Evolutionary conservation across 2,888 invertebrate genomes (phyloP).

Genomic region (Teinopalpus imperialis): DNA sequence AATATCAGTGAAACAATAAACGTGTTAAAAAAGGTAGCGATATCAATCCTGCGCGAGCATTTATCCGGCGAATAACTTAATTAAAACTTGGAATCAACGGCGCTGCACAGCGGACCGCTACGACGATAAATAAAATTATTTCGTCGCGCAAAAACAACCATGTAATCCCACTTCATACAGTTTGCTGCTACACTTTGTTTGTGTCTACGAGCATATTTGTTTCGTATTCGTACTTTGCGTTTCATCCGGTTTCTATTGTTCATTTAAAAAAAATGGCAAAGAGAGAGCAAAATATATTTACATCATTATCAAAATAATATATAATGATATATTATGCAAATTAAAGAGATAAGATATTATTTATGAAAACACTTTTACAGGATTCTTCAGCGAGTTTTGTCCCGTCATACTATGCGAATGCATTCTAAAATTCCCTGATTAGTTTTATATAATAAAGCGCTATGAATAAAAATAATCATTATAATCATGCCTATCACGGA

Average conservation of each 20-base stretch:
- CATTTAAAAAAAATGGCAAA: neutral
- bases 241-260: slow-evolving; percentile 5
- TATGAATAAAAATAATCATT: no score
- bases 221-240: slow-evolving; percentile 1
- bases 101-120: slow-evolving; percentile 48
- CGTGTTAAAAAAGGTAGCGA: slow-evolving; percentile 1
- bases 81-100: slow-evolving; percentile 65
- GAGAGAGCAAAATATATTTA: neutral
- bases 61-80: slow-evolving; percentile 70
- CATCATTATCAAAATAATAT: no score
- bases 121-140: slow-evolving; percentile 72
- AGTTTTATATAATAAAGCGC: slow-evolving; percentile 7
- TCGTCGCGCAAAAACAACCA: slow-evolving; percentile 40
- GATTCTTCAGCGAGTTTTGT: neutral
- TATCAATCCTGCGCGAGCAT: slow-evolving; percentile 42
- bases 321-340: no score
- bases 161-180: slow-evolving; percentile 19
- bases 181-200: slow-evolving; percentile 12
- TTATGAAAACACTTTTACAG: no score
- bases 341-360: no score
- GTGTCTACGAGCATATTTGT: neutral
- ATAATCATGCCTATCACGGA: no score
- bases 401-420: neutral
- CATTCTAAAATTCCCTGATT: slow-evolving; percentile 1
- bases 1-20: slow-evolving; percentile 21